Base-by-base conservation (phyloP, 2,888 invertebrate genomes). In the Hermaeophaga mercurialis region DNA sequence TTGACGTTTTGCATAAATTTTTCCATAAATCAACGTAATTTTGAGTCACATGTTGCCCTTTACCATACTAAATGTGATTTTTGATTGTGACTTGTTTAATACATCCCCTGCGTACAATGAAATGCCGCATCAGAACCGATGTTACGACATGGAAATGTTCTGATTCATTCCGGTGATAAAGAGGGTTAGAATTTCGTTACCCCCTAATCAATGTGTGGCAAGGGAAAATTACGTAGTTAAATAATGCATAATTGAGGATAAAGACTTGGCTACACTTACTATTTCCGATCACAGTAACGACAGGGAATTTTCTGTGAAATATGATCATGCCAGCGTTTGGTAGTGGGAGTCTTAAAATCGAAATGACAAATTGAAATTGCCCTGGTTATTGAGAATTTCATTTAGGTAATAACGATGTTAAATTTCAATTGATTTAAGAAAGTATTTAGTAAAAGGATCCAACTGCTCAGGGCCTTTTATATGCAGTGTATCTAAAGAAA, bases 81-180 rank as follows among this genome's bases (percentile, higher is more conserved):
- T 52, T 46, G 58, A 54, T 59, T 43, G 50, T 44, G 18, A 34
- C 41, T 54, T 54, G 45, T 50, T 55, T 52, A 57, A 60, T 60
- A 49, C 54, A 50, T 52, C 60, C 60, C 60, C 26, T 47, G 60
- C 46, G 57, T 54, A 61, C 53, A 61, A 57, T 58, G 55, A 61
- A 53, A 55, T 58, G 61, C 57, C 60, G 57, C 56, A 52, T 57
- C 57, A 56, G 52, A 54, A 50, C 46, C 54, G 54, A 57, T 57
- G 54, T 57, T 60, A 57, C 54, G 54, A 49, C 45, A 64, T 68
- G 67, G 38, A 68, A 68, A 63, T 67, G 63, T 70, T 73, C 72
- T 73, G 73, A 73, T 73, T 74, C 74, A 74, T 71, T 73, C 64
- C 67, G 64, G 49, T 48, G 57, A 56, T 58, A 61, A 56, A 52